phyloP scores from a whole-genome alignment of 2,113 vertebrate species.

The Perognathus longimembris region DNA sequence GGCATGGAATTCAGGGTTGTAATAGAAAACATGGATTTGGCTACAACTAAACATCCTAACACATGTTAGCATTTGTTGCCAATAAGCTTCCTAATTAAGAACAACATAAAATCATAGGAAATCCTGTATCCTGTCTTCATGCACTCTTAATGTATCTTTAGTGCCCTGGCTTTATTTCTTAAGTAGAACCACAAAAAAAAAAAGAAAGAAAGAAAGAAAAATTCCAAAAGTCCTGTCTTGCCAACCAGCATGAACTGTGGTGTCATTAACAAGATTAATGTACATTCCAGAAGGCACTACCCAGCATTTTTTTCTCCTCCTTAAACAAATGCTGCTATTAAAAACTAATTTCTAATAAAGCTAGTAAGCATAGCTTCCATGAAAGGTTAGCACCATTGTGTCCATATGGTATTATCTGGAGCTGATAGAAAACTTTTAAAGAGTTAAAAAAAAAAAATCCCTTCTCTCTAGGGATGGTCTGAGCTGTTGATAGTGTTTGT shows the following conservation, averaged over 20 bases:
- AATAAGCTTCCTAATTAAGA: constrained; percentile 94
- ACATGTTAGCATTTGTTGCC: constrained; percentile 95
- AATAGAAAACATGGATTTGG: constrained; percentile 98
- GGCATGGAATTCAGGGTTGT: constrained; percentile 91
- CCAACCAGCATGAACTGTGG: constrained; percentile 85
- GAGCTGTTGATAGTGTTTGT: constrained; percentile 65
- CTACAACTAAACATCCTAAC: constrained; percentile 92
- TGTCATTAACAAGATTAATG: constrained; percentile 89
- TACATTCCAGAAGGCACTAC: constrained; percentile 85
- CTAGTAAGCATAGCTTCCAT: constrained; percentile 65
- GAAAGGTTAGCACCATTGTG: constrained; percentile 69
- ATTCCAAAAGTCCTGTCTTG: constrained; percentile 87
- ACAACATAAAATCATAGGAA: constrained; percentile 94
- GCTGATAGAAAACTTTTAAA: constrained; percentile 77
- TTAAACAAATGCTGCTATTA: constrained; percentile 87
- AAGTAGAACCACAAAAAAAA: constrained; percentile 73
- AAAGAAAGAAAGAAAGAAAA: constrained; percentile 62
- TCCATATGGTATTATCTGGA: constrained; percentile 76
- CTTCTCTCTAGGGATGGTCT: constrained; percentile 60
- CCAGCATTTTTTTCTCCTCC: constrained; percentile 79
- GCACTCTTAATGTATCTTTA: constrained; percentile 82
- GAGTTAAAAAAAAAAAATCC: constrained; percentile 57
- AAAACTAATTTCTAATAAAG: constrained; percentile 84
- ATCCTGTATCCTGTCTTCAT: constrained; percentile 89
- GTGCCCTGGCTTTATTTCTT: constrained; percentile 83